A percentile compares a stretch with the other conserved stretches of the same genome.
Conservation (phyloP, 2,797 vertebrate species). For the Anas flavirostris region DNA sequence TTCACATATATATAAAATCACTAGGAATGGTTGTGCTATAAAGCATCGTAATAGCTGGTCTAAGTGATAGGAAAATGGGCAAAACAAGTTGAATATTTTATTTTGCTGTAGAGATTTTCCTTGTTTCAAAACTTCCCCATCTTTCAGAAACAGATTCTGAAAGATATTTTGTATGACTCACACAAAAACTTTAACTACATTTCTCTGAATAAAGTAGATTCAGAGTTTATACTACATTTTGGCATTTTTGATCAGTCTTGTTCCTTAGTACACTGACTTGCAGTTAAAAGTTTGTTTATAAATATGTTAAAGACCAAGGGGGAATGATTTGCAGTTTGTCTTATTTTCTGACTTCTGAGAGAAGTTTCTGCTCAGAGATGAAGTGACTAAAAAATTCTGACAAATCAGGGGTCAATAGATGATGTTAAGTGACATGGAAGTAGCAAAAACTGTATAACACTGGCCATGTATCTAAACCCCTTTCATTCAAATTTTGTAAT, state of each 20-base stretch:
- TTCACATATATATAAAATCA: neutral
- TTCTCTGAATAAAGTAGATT: no score
- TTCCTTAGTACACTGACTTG: neutral
- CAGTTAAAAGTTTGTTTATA: neutral
- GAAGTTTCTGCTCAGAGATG: neutral
- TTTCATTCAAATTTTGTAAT: fast-evolving
- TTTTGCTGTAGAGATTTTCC: neutral
- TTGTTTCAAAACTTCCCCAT: neutral
- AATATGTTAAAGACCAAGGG: neutral
- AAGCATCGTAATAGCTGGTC: neutral
- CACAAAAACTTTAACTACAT: no score
- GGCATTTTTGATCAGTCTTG: neutral
- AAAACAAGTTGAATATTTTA: neutral
- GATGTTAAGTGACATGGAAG: neutral
- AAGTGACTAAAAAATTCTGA: neutral
- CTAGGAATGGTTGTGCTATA: neutral
- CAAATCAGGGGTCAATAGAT: neutral
- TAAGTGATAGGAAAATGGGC: neutral
- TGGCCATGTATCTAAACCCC: fast-evolving
- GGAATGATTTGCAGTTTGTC: neutral
- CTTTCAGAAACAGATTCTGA: neutral
- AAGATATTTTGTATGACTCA: neutral
- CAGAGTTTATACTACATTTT: neutral
- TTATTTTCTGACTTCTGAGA: neutral
- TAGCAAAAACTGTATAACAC: neutral